Base-by-base conservation (phyloP, 1,140 invertebrate species). In the Anastrepha ludens region DNA sequence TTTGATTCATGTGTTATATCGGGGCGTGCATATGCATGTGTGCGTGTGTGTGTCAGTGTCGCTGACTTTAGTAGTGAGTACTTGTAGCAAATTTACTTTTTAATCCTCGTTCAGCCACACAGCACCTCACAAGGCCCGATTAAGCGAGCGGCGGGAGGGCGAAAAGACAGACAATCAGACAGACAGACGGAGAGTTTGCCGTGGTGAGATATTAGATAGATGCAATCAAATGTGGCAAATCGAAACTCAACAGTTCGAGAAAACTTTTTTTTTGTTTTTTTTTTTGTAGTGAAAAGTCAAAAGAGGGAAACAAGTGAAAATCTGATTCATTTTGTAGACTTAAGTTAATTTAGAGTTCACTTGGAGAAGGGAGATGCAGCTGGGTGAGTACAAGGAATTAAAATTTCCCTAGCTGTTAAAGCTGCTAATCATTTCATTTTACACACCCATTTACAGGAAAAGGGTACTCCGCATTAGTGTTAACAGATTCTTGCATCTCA, bases 211-310 rank as follows among this genome's bases (percentile, higher is more conserved):
- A 81, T 81, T 81, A 81, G 74, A 58, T 81, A 81, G 47, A 81
- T 81, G 74, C 74, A 81, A 81, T 81, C 74, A 81, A 81, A 50
- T 81, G 47, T 81, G 74, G 74, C 74, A 81, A 81, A 81, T 81
- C 74, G 74, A 81, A 81, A 81, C 55, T 81, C 47, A 81, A 81
- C 74, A 81, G 74, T 55, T 55, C 50, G 47, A 44, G 74, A 55
- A 55, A 55, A 13, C 7, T 7, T 20, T 50, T 29, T 81, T 20
- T 29, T 29, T 29, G 29, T 29, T 29, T 29, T 29, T 29, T 29
- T 29, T 29, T 29, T 29, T 29, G 29, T n/a, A 81, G 11, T 15
- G 74, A 58, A 81, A 8, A 7, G 74, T 44, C 5, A 67, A 67
- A 39, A n/a, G 41, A 74, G 41, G 41, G 17, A 29, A 47, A 65